Percentiles rank a stretch among this genome's conserved stretches.
Conservation (phyloP, 2,797 vertebrate genomes). For the Cygnus olor region DNA sequence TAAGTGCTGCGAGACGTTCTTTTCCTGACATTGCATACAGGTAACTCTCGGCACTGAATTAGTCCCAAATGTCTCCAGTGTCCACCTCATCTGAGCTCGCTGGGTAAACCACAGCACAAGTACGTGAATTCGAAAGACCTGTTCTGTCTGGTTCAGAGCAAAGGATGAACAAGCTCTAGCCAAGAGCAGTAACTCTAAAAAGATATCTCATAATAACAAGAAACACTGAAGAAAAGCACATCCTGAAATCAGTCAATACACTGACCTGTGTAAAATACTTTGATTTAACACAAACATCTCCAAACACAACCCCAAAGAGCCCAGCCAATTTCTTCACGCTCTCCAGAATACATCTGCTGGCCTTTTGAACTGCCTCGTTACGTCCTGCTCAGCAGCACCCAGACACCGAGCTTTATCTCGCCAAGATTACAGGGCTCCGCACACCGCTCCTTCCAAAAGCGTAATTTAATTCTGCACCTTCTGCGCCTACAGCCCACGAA, state of each 20-base stretch:
- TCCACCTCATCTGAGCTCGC: background rate
- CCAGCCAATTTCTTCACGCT: background rate
- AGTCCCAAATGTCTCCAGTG: background rate
- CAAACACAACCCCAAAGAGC: constrained; percentile 4
- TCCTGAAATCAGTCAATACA: background rate
- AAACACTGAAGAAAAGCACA: background rate
- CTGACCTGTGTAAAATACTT: background rate
- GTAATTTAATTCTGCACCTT: background rate
- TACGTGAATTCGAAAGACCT: background rate
- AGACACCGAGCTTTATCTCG: background rate
- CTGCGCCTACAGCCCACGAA: background rate
- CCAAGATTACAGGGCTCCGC: background rate
- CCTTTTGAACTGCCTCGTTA: constrained; percentile 29
- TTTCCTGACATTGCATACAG: background rate
- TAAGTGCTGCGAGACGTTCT: rapidly evolving
- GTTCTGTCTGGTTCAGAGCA: background rate
- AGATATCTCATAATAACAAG: background rate
- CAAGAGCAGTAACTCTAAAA: background rate
- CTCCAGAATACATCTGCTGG: constrained; percentile 5
- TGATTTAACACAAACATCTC: background rate
- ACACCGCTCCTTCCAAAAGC: background rate
- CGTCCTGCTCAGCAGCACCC: background rate
- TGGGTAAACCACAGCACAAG: background rate
- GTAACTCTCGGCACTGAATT: background rate
- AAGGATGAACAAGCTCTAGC: background rate